These are phyloP conservation scores for Hipposideros larvatus DNA, from an alignment of 2,797 vertebrate species.

Conservation along the genomic window DNA sequence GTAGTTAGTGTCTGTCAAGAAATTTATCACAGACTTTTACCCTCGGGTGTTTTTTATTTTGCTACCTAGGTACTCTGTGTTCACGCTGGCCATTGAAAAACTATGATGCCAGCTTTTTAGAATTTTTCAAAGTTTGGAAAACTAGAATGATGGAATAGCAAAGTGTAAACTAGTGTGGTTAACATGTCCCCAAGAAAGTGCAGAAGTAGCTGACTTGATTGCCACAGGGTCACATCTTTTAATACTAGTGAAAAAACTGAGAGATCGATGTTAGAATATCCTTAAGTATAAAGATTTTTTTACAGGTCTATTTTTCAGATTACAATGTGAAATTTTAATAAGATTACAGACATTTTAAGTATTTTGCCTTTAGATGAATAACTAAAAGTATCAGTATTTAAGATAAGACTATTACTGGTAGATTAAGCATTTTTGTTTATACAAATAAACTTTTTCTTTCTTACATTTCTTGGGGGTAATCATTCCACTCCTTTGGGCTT, in stretches of 20 bases:
- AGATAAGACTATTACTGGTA: not conserved
- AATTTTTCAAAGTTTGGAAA: slow-evolving; percentile 19
- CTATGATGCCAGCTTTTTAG: not conserved
- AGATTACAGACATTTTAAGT: slow-evolving; percentile 42
- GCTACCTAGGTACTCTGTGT: not conserved
- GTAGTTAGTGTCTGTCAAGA: not conserved
- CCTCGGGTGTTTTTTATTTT: not conserved
- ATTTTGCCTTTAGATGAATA: not conserved
- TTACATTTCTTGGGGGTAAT: not conserved
- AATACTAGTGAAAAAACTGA: not conserved
- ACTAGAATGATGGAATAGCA: not conserved
- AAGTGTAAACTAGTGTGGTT: not conserved
- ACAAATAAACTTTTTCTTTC: slow-evolving; percentile 28
- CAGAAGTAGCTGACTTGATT: not conserved
- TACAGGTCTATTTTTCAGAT: not conserved
- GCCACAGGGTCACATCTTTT: not conserved
- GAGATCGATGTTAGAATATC: not conserved
- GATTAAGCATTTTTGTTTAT: slow-evolving; percentile 1
- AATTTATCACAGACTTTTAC: not conserved
- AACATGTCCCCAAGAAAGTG: not conserved
- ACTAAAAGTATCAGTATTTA: slow-evolving; percentile 22
- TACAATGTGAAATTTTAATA: slow-evolving; percentile 43
- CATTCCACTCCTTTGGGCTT: not conserved
- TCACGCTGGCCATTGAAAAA: not conserved
- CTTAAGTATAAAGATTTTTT: not conserved